Evolutionary conservation across 2,888 invertebrate genomes (phyloP), one percentile per base, ranked within the genome.

Genomic region (Boloria euphrosyne): DNA sequence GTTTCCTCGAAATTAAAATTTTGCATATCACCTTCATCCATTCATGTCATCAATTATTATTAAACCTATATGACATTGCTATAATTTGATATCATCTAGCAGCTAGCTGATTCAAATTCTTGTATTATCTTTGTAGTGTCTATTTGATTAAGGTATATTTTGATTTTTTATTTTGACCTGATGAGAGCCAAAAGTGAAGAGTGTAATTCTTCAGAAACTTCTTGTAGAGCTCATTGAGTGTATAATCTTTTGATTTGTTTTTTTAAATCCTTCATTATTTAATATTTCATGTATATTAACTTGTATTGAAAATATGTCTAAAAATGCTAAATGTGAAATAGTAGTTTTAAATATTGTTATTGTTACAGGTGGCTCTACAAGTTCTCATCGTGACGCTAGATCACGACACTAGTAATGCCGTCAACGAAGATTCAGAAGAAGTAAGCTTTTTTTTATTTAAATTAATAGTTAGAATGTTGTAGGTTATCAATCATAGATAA

Each of bases 311-410:
- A 47, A 6, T 13, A n/a, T 47, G 13, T 47, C 47, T n/a, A 14
- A 14, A n/a, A 47, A 5, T 0, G 13, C 6, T n/a, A 4, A 47
- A n/a, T 47, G 5, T 47, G 1, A 47, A 47, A n/a, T 46, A 47
- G 14, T 13, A 47, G 16, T 43, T 31, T n/a, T 44, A 46, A 3
- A 50, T 27, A 13, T 50, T 47, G 31, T 31, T 16, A 47, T 7
- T 16, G 17, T 49, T n/a, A 47, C 77, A 89, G 88, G 96, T 97
- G 16, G 95, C 98, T 10, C 87, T 99, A 17, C 99, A 99, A 87
- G 95, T 98, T 64, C 93, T 99, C 13, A 98, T 99, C 75, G 99
- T 99, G 0, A 98, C 98, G 0, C 87, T 99, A 71, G 99, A 99
- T 89, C 98, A 98, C 79, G 99, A 99, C 79, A 96, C 96, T 0